phyloP scores from a whole-genome alignment of 2,113 vertebrate species.

The Burhinus oedicnemus region DNA sequence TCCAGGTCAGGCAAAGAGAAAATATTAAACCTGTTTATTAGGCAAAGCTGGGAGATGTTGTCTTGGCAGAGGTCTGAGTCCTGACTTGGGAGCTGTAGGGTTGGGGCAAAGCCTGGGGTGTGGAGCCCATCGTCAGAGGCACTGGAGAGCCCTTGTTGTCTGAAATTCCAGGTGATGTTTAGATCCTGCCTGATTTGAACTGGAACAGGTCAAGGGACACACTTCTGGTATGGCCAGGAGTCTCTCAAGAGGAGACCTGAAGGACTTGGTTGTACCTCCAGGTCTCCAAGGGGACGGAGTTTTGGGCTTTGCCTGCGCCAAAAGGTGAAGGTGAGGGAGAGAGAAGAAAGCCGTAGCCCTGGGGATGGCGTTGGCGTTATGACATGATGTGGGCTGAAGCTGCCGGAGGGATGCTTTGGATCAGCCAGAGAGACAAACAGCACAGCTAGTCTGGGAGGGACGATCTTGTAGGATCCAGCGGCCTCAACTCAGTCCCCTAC shows the following conservation, averaged over 20 bases:
- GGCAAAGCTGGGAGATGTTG: not conserved
- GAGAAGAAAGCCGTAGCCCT: not conserved
- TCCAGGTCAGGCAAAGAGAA: not conserved
- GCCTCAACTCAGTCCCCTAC: not conserved
- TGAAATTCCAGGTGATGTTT: not conserved
- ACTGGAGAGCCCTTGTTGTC: not conserved
- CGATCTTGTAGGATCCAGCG: not conserved
- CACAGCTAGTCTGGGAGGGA: not conserved
- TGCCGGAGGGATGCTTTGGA: not conserved
- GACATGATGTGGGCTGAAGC: not conserved
- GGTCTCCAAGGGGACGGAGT: not conserved
- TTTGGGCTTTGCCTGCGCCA: not conserved
- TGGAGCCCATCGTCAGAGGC: not conserved
- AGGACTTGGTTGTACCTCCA: not conserved
- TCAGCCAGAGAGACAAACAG: not conserved
- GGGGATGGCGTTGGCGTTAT: too few species aligned
- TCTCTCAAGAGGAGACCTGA: not conserved
- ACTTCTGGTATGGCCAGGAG: not conserved
- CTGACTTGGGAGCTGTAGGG: not conserved
- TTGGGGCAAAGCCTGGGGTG: not conserved
- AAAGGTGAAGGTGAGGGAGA: not conserved
- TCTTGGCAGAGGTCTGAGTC: not conserved
- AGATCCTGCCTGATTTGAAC: fast-evolving
- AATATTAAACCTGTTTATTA: not conserved
- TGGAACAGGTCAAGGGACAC: not conserved